These are phyloP conservation scores for Poeciliopsis prolifica DNA, from an alignment of 2,113 vertebrate genomes.

Conservation along the genomic window DNA sequence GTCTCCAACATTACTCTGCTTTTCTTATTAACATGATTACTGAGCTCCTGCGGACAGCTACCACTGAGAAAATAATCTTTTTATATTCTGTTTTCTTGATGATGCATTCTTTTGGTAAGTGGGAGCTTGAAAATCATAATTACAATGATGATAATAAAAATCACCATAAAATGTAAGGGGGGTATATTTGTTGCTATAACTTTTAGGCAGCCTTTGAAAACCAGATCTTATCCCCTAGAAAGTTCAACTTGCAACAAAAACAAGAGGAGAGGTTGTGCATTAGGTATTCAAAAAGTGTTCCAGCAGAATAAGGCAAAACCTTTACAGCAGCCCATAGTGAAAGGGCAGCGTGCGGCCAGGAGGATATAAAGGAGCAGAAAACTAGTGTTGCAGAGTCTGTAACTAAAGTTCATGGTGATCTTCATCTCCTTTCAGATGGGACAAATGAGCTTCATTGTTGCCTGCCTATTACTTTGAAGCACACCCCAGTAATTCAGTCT, in stretches of 20 bases:
- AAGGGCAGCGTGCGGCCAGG: slow-evolving; percentile 56
- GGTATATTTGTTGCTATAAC: slow-evolving; percentile 30
- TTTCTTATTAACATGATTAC: slow-evolving; percentile 35
- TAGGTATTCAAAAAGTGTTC: slow-evolving; percentile 57
- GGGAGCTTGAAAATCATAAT: slow-evolving; percentile 36
- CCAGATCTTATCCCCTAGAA: slow-evolving; percentile 14
- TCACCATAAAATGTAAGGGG: slow-evolving; percentile 28
- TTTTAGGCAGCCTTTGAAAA: slow-evolving; percentile 32
- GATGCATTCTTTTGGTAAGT: slow-evolving; percentile 27
- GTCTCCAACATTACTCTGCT: slow-evolving; percentile 39
- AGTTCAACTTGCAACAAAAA: slow-evolving; percentile 34
- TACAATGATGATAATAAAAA: slow-evolving; percentile 30
- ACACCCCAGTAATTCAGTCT: slow-evolving; percentile 41
- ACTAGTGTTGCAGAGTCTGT: slow-evolving; percentile 33
- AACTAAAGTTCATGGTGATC: slow-evolving; percentile 60
- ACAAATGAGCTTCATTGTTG: slow-evolving; percentile 43
- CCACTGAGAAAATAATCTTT: slow-evolving; percentile 18
- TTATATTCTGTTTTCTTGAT: slow-evolving; percentile 24
- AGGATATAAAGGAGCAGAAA: slow-evolving; percentile 52
- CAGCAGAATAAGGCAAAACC: slow-evolving; percentile 52
- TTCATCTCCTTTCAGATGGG: slow-evolving; percentile 56
- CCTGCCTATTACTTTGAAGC: slow-evolving; percentile 37
- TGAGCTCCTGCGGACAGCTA: slow-evolving; percentile 23
- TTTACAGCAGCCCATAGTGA: slow-evolving; percentile 55
- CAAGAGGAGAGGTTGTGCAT: slow-evolving; percentile 39